Evolutionary conservation across 2,113 vertebrate genomes (phyloP), one percentile per base, ranked within the genome.

Genomic region (Gasterosteus aculeatus): DNA sequence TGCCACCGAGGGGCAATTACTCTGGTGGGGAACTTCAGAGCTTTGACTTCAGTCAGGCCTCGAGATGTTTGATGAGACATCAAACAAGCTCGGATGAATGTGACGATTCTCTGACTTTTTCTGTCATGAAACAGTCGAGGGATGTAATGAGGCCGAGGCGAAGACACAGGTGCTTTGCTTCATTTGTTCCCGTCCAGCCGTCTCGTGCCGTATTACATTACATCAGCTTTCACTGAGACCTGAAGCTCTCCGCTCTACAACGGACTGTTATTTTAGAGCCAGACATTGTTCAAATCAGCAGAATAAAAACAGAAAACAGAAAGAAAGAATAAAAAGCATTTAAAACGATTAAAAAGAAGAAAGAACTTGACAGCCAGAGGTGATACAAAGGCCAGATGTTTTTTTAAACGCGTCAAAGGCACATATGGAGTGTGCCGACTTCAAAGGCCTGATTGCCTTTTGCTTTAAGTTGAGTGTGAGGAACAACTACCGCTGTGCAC

Each of bases 1-100:
- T 79, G 78, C 82, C 82, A 85, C 87, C 15, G 44, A 81, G 82
- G 70, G 66, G 72, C 77, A 88, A 86, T 89, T 85, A 85, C 70
- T 69, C 51, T 41, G 67, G 39, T 35, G 59, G 58, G 54, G 70
- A 58, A 60, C 73, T 47, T 72, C 75, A 42, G 72, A 69, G 66
- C 66, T 47, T 63, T 66, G 56, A 84, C 64, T 75, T 79, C 79
- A 78, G 53, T 85, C 80, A 73, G 68, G 47, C 76, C 49, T 70
- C 19, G 63, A 70, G 56, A 81, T 64, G 56, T 80, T 72, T 80
- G 76, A 89, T 70, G 70, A 78, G 70, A 89, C 87, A 85, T 91
- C 85, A 88, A 91, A 90, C 74, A 73, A 62, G 35, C 38, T 72
- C 83, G 67, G 80, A 56, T 67, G 72, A 82, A 83, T 33, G 80